Conservation (phyloP, 35 echinoderm and acorn worm species). For the Heliocidaris tuberculata region DNA sequence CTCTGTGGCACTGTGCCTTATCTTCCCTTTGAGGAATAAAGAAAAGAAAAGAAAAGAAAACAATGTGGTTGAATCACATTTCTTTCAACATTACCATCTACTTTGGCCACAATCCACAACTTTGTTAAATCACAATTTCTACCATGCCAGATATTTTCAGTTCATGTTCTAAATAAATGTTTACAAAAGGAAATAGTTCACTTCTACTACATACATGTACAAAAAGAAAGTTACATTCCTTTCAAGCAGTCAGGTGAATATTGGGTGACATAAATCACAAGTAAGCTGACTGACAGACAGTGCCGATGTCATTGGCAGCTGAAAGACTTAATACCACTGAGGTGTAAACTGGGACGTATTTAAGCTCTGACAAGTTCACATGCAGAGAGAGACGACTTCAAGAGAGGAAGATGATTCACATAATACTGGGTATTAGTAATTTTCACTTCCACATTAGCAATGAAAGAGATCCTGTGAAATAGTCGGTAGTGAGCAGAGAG, state of each 20-base stretch:
- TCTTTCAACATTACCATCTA: no score
- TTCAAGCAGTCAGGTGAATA: background rate
- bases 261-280: background rate
- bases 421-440: constrained; percentile 18
- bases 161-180: no score
- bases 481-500: background rate
- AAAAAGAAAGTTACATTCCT: background rate
- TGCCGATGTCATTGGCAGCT: background rate
- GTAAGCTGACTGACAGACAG: background rate
- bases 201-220: no score
- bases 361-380: background rate
- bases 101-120: no score
- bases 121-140: no score
- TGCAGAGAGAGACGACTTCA: background rate
- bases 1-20: no score
- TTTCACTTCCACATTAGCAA: constrained; percentile 11
- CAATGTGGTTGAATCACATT: no score
- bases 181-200: no score
- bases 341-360: background rate
- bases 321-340: background rate
- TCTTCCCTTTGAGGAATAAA: no score
- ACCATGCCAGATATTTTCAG: no score
- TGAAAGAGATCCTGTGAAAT: background rate
- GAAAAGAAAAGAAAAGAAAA: no score
- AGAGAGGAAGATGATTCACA: constrained; percentile 16